phyloP scores from a whole-genome alignment of 2,113 vertebrate species.

The Gasterosteus aculeatus region DNA sequence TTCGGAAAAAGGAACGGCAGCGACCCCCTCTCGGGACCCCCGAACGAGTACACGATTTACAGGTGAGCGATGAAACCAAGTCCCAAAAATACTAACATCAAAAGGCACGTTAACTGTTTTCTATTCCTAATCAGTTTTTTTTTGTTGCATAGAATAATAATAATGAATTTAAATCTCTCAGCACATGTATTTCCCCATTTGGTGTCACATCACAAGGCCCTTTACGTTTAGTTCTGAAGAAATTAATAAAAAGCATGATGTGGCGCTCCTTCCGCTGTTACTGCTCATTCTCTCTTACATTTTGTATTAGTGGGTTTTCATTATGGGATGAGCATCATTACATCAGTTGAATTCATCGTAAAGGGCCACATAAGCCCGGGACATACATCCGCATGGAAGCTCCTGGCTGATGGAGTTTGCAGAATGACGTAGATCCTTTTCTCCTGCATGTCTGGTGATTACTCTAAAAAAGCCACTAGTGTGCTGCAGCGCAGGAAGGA shows the following conservation, averaged over 20 bases:
- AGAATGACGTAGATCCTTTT: neutral
- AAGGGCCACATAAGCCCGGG: neutral
- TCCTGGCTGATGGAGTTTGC: conserved; percentile 4
- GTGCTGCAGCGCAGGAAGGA: neutral
- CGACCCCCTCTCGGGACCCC: conserved; percentile 81
- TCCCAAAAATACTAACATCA: neutral
- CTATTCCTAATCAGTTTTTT: too few species aligned
- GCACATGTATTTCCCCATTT: neutral
- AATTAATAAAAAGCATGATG: too few species aligned
- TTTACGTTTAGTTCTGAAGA: too few species aligned
- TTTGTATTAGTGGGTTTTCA: neutral
- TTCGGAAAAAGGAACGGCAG: conserved; percentile 90
- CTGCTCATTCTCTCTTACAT: too few species aligned
- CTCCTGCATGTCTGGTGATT: neutral
- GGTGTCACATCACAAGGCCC: neutral
- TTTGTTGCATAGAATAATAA: too few species aligned
- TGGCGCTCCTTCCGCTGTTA: too few species aligned
- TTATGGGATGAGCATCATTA: neutral
- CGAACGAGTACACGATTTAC: conserved; percentile 94
- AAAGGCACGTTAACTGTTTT: neutral
- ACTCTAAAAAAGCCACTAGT: neutral
- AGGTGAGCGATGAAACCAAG: conserved; percentile 80
- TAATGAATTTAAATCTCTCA: too few species aligned
- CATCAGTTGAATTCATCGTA: conserved; percentile 7
- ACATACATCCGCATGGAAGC: neutral